Evolutionary conservation across 2,888 invertebrate genomes (phyloP).

Genomic region (Dendrolimus houi): DNA sequence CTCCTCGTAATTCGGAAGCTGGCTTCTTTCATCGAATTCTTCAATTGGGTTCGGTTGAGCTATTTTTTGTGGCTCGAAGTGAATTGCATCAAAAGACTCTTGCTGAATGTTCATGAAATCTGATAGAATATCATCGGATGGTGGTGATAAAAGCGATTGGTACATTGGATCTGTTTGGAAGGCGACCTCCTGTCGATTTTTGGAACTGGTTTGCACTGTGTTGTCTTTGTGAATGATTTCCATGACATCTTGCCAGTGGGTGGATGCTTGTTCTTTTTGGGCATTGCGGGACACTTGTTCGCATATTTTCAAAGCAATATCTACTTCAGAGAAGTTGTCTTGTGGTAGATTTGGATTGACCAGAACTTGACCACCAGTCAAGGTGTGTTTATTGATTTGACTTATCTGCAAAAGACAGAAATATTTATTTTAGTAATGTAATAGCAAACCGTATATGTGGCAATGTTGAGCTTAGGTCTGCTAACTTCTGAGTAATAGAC

Average conservation of each 20-base stretch:
- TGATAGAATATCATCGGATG: constrained; percentile 13
- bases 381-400: constrained; percentile 43
- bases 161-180: constrained; percentile 4
- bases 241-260: constrained; percentile 28
- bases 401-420: constrained; percentile 33
- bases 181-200: constrained; percentile 2
- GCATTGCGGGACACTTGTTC: constrained; percentile 29
- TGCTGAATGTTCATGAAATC: constrained; percentile 19
- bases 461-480: too few relatives aligned
- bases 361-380: constrained; percentile 52
- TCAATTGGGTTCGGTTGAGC: constrained; percentile 22
- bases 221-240: constrained; percentile 35
- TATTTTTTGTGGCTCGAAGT: constrained; percentile 3
- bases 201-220: background rate
- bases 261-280: constrained; percentile 29
- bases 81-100: constrained; percentile 6
- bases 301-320: constrained; percentile 34
- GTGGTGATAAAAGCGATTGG: background rate
- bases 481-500: too few relatives aligned
- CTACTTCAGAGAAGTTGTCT: constrained; percentile 31
- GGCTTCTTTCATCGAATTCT: constrained; percentile 13
- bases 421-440: too few relatives aligned
- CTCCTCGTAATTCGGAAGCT: constrained; percentile 19
- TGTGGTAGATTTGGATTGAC: constrained; percentile 28
- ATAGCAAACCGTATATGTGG: too few relatives aligned